These are phyloP conservation scores for Sphaerodactylus townsendi DNA, from an alignment of 2,113 vertebrate species.

Conservation along the genomic window DNA sequence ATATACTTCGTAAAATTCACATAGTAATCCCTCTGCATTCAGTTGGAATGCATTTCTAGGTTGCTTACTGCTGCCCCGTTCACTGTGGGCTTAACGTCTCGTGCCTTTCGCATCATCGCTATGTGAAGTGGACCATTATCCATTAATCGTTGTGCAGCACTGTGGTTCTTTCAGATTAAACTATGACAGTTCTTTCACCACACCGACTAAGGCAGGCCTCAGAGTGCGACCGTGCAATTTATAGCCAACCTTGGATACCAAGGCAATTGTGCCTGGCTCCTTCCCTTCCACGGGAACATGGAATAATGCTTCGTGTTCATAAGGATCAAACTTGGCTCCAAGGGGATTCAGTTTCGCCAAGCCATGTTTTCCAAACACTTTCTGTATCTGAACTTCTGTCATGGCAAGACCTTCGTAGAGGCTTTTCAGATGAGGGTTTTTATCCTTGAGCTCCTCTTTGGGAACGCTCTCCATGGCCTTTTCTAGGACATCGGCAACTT, in stretches of 20 bases:
- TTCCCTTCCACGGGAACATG: conserved; percentile 85
- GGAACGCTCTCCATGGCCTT: conserved; percentile 95
- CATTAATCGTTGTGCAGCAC: conserved; percentile 55
- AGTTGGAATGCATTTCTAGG: not conserved
- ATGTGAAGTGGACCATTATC: conserved; percentile 16
- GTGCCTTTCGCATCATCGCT: not conserved
- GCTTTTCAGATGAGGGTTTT: conserved; percentile 94
- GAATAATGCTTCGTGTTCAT: conserved; percentile 95
- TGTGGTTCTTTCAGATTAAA: not conserved
- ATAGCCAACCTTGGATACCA: conserved; percentile 95
- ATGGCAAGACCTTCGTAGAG: conserved; percentile 94
- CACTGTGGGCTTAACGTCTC: conserved; percentile 17
- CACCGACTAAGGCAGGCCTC: conserved; percentile 92
- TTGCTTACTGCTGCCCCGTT: conserved; percentile 24
- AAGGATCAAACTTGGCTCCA: conserved; percentile 93
- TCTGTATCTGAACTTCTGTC: conserved; percentile 94
- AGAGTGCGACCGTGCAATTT: conserved; percentile 95
- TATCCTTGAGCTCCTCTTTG: conserved; percentile 82
- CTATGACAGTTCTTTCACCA: conserved; percentile 85
- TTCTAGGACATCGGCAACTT: conserved; percentile 95
- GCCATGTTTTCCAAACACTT: conserved; percentile 94
- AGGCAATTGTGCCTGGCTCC: conserved; percentile 87
- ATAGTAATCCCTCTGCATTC: not conserved
- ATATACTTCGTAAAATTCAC: not conserved
- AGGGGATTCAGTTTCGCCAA: conserved; percentile 86